Base-by-base conservation (phyloP, 2,797 vertebrate genomes). In the Gambusia yucatana region DNA sequence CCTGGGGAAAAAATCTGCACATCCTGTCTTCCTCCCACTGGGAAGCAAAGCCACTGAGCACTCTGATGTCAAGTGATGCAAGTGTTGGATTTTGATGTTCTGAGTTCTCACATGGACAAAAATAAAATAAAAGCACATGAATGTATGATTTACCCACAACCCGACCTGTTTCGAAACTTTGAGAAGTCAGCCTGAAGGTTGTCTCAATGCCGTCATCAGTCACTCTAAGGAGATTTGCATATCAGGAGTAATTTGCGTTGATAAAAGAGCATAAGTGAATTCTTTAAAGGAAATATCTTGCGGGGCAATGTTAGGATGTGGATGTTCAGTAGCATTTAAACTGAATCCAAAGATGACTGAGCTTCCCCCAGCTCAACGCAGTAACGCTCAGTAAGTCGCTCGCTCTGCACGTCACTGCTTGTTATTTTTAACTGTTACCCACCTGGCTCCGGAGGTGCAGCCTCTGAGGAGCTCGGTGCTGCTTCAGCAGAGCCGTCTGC, bases 391-490 rank as follows among this genome's bases (percentile, higher is more conserved):
- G 3, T 2, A 36, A 22, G 30, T 63, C 17, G 14, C 17, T 63
- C 5, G 6, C 17, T 63, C 13, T 8, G 16, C 44, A 59, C 59
- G 8, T 36, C 25, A 6, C 17, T 57, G 65, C 28, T 4, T 47
- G 14, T 25, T 22, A 5, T 71, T 72, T 78, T 7, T 47, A 47
- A 72, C 55, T 61, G 72, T 20, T 4, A 41, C 86, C 30, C 76
- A 95, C 94, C 92, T 88, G 76, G 74, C 76, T 89, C 89, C 46
- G 90, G 79, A 83, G 87, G 76, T 55, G 79, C 77, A 72, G 88
- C 59, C 44, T 84, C 85, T 0, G 89, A 46, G 73, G 84, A 52
- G 76, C 84, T 70, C 0, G 39, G 79, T 44, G 77, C 48, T 0
- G 84, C 55, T 65, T 84, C 90, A 5, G 79, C 43, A 4, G 65